Evolutionary conservation across 2,888 invertebrate genomes (phyloP), one percentile per base, ranked within the genome.

Genomic region (Lycophotia porphyrea): DNA sequence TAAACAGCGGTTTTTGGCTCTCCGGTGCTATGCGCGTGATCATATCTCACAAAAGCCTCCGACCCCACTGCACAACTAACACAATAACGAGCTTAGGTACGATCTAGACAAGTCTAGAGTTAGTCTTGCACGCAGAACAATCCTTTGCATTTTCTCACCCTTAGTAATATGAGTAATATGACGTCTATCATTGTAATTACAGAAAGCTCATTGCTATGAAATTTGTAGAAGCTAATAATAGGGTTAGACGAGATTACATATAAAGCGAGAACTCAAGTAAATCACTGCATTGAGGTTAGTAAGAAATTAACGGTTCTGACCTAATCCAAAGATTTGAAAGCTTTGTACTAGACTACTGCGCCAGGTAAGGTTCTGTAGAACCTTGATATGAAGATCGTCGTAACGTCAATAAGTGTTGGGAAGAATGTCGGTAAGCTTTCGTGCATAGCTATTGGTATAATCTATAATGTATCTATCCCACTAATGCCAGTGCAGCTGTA

Each of bases 21-120:
- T 13, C 9, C 34, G 36, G 27, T 49, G 44, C 49, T 31, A 21
- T 60, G 21, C 24, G 42, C 39, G 31, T 39, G 72, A 78, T 66
- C 15, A n/a, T 44, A 82, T 72, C 68, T 65, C 60, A 66, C 65
- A 42, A 64, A 58, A 65, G 5, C 3, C 36, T n/a, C 11, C 52
- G 49, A n/a, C 11, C 42, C 36, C 42, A 27, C 58, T 36, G 18
- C 44, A 34, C 42, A 55, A 63, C 31, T 55, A 80, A 47, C 27
- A 63, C 27, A 55, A 27, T 42, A 79, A 79, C 36, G 31, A 70
- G 42, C 49, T 76, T 39, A 39, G 2, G 36, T 61, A 44, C 3
- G 24, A 44, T 76, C 42, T 70, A 70, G 2, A 70, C 27, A 15
- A 31, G 47, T 27, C 13, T 36, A 52, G 27, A 68, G 21, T n/a